These are phyloP conservation scores for Caretta caretta DNA, from an alignment of 2,113 vertebrate genomes.

Conservation along the genomic window DNA sequence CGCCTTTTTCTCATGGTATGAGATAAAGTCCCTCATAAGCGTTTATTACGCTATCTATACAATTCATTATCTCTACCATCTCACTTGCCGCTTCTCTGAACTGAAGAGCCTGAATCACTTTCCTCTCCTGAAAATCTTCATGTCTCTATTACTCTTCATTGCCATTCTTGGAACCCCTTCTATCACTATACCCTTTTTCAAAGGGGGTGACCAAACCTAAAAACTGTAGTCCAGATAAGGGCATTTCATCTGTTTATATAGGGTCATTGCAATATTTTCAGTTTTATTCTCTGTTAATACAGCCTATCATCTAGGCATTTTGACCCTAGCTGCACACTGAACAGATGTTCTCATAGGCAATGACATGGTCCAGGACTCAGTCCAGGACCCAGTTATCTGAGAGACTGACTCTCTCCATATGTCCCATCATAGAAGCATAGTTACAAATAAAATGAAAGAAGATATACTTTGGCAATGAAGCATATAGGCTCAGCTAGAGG, in stretches of 20 bases:
- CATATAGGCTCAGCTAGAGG: neutral
- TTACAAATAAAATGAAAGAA: neutral
- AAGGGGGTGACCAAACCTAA: neutral
- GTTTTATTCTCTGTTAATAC: neutral
- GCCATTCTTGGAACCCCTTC: neutral
- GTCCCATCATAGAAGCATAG: too few relatives aligned
- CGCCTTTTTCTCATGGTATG: neutral
- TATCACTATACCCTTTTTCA: neutral
- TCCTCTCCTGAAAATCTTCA: neutral
- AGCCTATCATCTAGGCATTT: neutral
- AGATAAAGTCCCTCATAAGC: neutral
- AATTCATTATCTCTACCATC: neutral
- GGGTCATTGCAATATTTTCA: neutral
- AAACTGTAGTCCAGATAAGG: neutral
- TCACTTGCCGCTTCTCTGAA: neutral
- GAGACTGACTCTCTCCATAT: neutral
- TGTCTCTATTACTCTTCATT: neutral
- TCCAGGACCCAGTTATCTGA: neutral
- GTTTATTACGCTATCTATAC: neutral
- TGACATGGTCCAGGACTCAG: neutral
- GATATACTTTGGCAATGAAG: neutral
- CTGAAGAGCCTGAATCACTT: neutral
- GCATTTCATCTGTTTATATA: neutral
- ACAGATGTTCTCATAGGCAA: neutral
- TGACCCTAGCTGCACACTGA: neutral